Base-by-base conservation (phyloP, 2,888 invertebrate genomes). In the Neuroscelio doddi region DNA sequence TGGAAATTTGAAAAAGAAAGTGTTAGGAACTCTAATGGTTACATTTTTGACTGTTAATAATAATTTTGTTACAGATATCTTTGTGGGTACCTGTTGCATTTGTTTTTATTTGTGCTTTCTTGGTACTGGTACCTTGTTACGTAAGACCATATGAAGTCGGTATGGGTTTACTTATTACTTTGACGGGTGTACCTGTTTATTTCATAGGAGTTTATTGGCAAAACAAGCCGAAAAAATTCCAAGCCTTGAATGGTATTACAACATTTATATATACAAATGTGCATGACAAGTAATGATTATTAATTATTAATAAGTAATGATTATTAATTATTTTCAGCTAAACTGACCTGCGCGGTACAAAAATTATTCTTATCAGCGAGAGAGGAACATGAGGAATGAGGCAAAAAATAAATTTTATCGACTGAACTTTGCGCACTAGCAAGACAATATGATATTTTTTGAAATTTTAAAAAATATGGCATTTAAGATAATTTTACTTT, bases 181-280 rank as follows among this genome's bases (percentile, higher is more conserved):
- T 91, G n/a, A 89, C 92, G 17, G 96, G 96, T 1, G 87, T 96
- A 62, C 96, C 96, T 0, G 91, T 92, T 14, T 96, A 95, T 85
- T 90, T 89, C 75, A 77, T 90, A 0, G 91, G 94, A 30, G 89
- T 95, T 32, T 87, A 86, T 47, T 90, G 91, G 88, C 87, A 88
- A 75, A 85, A 87, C 32, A 91, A 90, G 75, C 94, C 94, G 0
- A 72, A 82, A 21, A 87, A 87, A 81, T 87, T 93, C 67, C 84
- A 86, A 47, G 83, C 82, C 24, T 68, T 87, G 9, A 90, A 92
- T 77, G 85, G 93, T 93, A 85, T 88, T 88, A 86, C 38, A 10
- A 32, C 1, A 36, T 36, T 34, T 41, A 21, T 27, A 49, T 46
- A 29, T 65, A n/a, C n/a, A n/a, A n/a, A n/a, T n/a, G n/a, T n/a